A percentile compares a stretch with the other conserved stretches of the same genome.
Conservation (phyloP, 2,797 vertebrate species). For the Muraenolepis orangiensis region DNA sequence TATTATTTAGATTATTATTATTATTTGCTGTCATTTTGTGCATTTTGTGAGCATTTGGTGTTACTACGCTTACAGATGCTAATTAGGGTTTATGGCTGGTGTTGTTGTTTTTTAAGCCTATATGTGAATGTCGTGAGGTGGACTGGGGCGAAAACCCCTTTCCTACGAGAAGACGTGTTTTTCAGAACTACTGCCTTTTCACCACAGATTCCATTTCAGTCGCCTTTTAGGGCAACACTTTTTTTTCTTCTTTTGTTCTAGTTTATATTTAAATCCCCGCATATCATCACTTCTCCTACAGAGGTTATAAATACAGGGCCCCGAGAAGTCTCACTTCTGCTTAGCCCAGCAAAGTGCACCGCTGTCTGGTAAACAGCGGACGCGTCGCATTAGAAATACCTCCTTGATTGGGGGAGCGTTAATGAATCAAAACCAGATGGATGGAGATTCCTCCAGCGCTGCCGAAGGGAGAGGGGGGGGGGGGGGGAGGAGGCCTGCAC, state of each 20-base stretch:
- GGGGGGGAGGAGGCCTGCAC: too few relatives aligned
- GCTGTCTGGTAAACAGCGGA: conserved; percentile 1
- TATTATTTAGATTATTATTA: not conserved
- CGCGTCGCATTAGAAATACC: not conserved
- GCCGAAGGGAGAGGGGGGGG: not conserved
- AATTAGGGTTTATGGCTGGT: too few relatives aligned
- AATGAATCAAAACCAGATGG: conserved; percentile 38
- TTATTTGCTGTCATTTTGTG: not conserved
- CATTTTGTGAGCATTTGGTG: not conserved
- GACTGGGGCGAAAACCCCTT: not conserved
- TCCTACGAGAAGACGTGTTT: not conserved
- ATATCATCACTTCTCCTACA: conserved; percentile 39
- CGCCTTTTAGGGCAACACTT: conserved; percentile 4
- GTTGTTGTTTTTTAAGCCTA: not conserved
- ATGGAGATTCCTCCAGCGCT: conserved; percentile 24
- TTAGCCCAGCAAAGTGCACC: conserved; percentile 13
- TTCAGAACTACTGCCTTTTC: not conserved
- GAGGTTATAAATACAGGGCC: conserved; percentile 30
- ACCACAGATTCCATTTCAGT: not conserved
- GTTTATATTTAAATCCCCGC: conserved; percentile 31
- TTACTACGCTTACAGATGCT: too few relatives aligned
- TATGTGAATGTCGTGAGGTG: not conserved
- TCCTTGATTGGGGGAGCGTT: conserved; percentile 25
- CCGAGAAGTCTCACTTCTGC: conserved; percentile 43
- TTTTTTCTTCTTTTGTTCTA: conserved; percentile 14